Base-by-base conservation (phyloP, 1,140 invertebrate species). In the Manduca sexta region DNA sequence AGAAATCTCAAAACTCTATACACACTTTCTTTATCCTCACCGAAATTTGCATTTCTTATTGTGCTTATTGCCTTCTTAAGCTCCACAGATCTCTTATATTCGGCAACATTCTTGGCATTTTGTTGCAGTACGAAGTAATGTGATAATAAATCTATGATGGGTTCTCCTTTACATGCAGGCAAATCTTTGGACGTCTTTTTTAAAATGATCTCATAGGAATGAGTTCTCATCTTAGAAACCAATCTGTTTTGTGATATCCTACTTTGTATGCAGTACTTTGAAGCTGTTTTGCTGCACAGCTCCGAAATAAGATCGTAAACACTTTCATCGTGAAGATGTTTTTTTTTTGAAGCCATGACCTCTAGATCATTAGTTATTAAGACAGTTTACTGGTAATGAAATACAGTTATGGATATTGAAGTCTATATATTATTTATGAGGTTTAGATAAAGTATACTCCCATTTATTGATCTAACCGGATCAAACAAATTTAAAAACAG, bases 141-240 rank as follows among this genome's bases (percentile, higher is more conserved):
- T n/a, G 75, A 80, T 12, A 83, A 49, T 30, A 85, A 62, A 38
- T 76, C 69, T 35, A 58, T 54, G 11, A 75, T 50, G 0, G 81
- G 77, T 50, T 77, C 73, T 11, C 53, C 49, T 8, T 53, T 45
- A n/a, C 33, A 17, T 18, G 31, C 38, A 2, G 63, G 53, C 11
- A 68, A 43, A 14, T 63, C 64, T 45, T 54, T 57, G 3, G 49
- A 33, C 10, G 71, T 62, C 45, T 72, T 80, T 35, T 73, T 76
- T 18, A 85, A 49, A 45, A 85, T 80, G 17, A 85, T 75, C 42
- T 83, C 79, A 43, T 82, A 85, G 1, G 72, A 63, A 33, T 64
- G 61, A 12, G 81, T 74, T 49, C 79, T 66, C 70, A 85, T 75
- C 60, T 74, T 76, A 6, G 64, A 41, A 14, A 58, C 51, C 10